These are phyloP conservation scores for Chelonia mydas DNA, from an alignment of 2,797 vertebrate species.

Conservation along the genomic window DNA sequence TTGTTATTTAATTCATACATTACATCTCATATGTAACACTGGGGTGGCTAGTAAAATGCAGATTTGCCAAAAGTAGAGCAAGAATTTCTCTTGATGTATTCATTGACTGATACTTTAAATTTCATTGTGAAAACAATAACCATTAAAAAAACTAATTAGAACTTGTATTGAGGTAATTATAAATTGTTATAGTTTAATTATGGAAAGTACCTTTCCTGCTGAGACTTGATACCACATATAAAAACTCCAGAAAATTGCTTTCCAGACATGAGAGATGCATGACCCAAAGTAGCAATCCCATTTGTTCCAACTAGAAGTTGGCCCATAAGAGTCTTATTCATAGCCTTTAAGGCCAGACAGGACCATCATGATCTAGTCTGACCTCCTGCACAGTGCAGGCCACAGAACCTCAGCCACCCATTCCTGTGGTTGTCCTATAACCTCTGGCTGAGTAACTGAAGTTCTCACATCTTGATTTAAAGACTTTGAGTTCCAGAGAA, in stretches of 20 bases:
- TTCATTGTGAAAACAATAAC: constrained; percentile 32
- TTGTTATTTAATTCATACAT: constrained; percentile 57
- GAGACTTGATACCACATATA: neutral
- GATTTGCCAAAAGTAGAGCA: constrained; percentile 23
- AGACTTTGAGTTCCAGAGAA: neutral
- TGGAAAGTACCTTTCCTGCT: neutral
- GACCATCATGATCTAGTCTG: neutral
- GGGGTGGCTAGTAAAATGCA: constrained; percentile 34
- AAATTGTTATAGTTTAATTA: constrained; percentile 14
- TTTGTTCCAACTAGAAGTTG: constrained; percentile 46
- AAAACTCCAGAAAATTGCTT: neutral
- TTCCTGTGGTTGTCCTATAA: too few relatives aligned
- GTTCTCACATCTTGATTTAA: neutral
- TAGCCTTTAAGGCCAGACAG: neutral
- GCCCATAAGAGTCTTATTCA: neutral
- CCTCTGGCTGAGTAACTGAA: neutral
- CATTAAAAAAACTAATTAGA: neutral
- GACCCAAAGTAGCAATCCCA: constrained; percentile 13
- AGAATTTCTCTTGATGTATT: constrained; percentile 44
- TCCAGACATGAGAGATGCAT: constrained; percentile 9
- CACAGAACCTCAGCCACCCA: too few relatives aligned
- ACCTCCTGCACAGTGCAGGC: neutral
- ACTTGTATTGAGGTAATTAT: fast-evolving
- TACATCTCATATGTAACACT: constrained; percentile 50
- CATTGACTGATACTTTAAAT: neutral